phyloP scores from a whole-genome alignment of 64 coral and sea anemone genomes.

The Montipora capricornis region DNA sequence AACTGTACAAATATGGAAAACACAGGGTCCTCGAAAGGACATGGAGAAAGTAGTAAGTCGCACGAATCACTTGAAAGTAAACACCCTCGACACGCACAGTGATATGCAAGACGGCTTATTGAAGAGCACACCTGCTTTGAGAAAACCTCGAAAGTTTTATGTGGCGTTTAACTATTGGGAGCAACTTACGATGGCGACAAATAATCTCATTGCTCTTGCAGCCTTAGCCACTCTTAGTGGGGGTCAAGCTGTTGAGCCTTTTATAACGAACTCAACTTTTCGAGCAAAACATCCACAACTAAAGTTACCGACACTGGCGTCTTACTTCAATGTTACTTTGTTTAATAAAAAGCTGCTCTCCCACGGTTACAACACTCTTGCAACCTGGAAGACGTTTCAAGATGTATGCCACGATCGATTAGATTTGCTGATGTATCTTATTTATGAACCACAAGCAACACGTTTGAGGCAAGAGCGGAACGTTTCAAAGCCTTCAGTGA shows the following conservation, averaged over 20 bases:
- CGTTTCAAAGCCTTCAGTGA: neutral
- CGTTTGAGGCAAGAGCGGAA: slow-evolving; percentile 54
- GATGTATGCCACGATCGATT: slow-evolving; percentile 65
- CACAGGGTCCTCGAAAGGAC: no score
- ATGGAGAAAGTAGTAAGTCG: no score
- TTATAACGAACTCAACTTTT: slow-evolving; percentile 85
- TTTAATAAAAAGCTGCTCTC: slow-evolving; percentile 72
- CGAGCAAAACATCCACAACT: slow-evolving; percentile 8
- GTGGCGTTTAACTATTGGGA: slow-evolving; percentile 5
- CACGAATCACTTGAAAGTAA: no score
- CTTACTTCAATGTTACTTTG: slow-evolving; percentile 73
- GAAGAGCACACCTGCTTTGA: no score
- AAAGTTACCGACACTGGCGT: slow-evolving; percentile 60
- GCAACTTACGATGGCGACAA: neutral
- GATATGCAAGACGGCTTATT: no score
- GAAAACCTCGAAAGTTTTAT: neutral
- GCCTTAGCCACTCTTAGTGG: slow-evolving; percentile 74
- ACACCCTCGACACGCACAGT: no score
- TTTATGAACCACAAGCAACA: no score
- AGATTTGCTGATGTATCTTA: slow-evolving; percentile 89
- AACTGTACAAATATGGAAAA: no score
- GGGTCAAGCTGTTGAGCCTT: slow-evolving; percentile 82
- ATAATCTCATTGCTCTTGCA: slow-evolving; percentile 76
- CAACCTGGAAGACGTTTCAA: slow-evolving; percentile 77
- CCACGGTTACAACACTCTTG: slow-evolving; percentile 77